Conservation (phyloP, 2,888 invertebrate species). For the Machimus atricapillus region DNA sequence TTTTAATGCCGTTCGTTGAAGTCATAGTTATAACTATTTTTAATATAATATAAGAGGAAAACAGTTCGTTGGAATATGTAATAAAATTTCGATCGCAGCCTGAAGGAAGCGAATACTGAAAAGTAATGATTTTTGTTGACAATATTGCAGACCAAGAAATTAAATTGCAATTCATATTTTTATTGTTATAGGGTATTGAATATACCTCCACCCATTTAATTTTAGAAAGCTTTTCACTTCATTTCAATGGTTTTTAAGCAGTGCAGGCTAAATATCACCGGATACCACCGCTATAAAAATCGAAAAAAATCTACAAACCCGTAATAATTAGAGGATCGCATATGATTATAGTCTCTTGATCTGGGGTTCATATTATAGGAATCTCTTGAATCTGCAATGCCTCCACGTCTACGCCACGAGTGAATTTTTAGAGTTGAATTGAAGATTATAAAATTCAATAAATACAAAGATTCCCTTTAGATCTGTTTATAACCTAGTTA, state of each 20-base stretch:
- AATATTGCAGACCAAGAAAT: background rate
- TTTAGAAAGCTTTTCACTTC: background rate
- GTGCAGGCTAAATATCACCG: background rate
- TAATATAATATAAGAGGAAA: background rate
- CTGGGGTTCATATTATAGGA: conserved; percentile 64
- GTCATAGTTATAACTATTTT: background rate
- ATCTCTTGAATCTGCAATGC: conserved; percentile 61
- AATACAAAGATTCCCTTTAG: background rate
- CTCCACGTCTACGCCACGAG: conserved; percentile 50
- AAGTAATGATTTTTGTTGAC: background rate
- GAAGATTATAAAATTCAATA: background rate
- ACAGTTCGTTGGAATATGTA: background rate
- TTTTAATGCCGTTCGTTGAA: background rate
- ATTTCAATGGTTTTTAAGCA: background rate
- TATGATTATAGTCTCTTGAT: conserved; percentile 56
- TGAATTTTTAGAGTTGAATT: conserved; percentile 37
- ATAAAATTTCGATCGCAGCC: background rate
- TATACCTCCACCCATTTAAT: background rate
- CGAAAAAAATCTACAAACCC: conserved; percentile 41
- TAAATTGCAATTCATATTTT: background rate
- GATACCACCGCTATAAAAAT: background rate
- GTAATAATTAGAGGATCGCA: conserved; percentile 45
- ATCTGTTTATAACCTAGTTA: background rate
- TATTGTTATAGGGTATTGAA: background rate
- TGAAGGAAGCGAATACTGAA: background rate